Base-by-base conservation (phyloP, 2,888 invertebrate species). In the Dicyrtoma fusca region DNA sequence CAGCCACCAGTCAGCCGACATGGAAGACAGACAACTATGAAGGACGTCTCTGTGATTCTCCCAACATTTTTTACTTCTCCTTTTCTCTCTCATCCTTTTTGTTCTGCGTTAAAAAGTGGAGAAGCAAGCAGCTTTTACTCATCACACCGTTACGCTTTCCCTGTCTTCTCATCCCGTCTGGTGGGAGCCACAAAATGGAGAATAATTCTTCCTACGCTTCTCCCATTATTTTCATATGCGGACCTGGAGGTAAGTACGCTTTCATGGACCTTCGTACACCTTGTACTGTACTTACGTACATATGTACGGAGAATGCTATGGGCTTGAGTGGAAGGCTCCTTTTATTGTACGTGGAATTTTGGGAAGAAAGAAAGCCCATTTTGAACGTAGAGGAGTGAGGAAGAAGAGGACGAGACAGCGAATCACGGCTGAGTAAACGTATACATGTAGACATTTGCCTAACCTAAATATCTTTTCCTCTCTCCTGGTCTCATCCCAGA, bases 61-160 rank as follows among this genome's bases (percentile, higher is more conserved):
- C 62, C 63, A 49, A 47, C 53, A 68, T 68, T 69, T 68, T 49
- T 51, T 10, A 10, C 55, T n/a, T 45, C 51, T 62, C n/a, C 55
- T 14, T 61, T 34, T 70, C 64, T 44, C 69, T 34, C 57, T 63
- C 69, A 45, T 70, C 44, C 51, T 51, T 62, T 34, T 59, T 57
- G 34, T 34, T 34, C 34, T 34, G 34, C 4, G 8, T 34, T 34
- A 8, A 62, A 19, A 62, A 23, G 14, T 17, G 23, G 65, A 68
- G 34, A 34, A 34, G 34, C 25, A 69, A 53, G 21, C 62, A 64
- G 25, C 73, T 57, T 70, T 44, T 23, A 8, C 21, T 53, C 19
- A 21, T 53, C 53, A 53, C 8, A 57, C 23, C 25, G 10, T 57
- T 26, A 6, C n/a, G 25, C 45, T 53, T 13, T 63, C 44, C 44